Base-by-base conservation (phyloP, 2,888 invertebrate species). In the Agrotis segetum region DNA sequence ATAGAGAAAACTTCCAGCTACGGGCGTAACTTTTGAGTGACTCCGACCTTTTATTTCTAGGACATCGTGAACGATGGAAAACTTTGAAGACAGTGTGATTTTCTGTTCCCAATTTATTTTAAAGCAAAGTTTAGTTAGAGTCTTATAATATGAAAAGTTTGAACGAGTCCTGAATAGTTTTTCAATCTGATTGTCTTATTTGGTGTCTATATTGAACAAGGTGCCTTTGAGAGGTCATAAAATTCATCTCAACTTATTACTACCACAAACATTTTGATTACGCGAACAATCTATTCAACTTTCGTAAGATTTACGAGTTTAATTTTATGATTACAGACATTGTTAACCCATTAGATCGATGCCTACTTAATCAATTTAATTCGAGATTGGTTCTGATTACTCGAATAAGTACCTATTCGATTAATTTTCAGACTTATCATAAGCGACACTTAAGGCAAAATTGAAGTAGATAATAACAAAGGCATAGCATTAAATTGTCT, bases 391-490 rank as follows among this genome's bases (percentile, higher is more conserved):
- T 66, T 77, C 68, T 29, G 79, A 68, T 77, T 74, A 63, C 55
- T 56, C 9, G 17, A 17, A 13, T 64, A 70, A 67, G 50, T 76
- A 64, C 44, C 21, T 65, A 47, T 16, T 50, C 19, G 74, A 11
- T 67, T 56, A 76, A 76, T 60, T 77, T 75, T 75, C 17, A 59
- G 46, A 46, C 56, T 71, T 82, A 73, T 82, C 68, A 72, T 77
- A 82, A 74, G 71, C 52, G 76, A 59, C 71, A 71, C 64, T 79
- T 79, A 68, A 52, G 56, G 52, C 71, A 56, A 72, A 71, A 78
- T 79, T 70, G 67, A 81, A 81, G 74, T 67, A 81, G 78, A 74
- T 81, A 69, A 58, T 59, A 67, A 79, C 80, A 80, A 79, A 76
- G 55, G 81, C 64, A 66, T 74, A 56, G 53, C 58, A 77, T 71